A percentile compares a stretch with the other conserved stretches of the same genome.
These are phyloP conservation scores for Heliocidaris tuberculata DNA, from an alignment of 35 echinoderm and acorn worm species.

Conservation along the genomic window DNA sequence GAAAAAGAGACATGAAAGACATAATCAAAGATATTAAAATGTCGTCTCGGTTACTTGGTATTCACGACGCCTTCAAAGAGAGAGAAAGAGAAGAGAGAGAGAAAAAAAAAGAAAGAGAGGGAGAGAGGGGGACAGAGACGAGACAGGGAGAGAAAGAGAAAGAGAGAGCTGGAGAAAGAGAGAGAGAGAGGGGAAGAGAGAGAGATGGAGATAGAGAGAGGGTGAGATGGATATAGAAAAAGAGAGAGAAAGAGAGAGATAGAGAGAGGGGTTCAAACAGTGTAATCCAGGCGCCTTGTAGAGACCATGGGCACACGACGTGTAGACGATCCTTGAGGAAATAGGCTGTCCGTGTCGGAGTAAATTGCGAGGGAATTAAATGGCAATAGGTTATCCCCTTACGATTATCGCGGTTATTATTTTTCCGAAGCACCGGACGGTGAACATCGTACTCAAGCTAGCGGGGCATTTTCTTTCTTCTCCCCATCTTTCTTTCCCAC, in stretches of 20 bases:
- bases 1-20: neutral
- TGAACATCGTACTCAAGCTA: neutral
- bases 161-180: neutral
- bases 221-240: neutral
- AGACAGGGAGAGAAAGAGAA: neutral
- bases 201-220: no score
- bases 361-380: slow-evolving; percentile 11
- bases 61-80: no score
- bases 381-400: slow-evolving; percentile 1
- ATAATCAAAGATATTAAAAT: no score
- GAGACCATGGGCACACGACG: neutral
- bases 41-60: no score
- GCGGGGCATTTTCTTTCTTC: neutral
- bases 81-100: no score
- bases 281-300: neutral
- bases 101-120: no score
- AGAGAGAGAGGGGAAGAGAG: no score
- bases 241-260: neutral
- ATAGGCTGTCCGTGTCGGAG: neutral
- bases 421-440: neutral
- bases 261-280: neutral
- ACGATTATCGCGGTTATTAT: neutral
- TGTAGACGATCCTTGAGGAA: neutral
- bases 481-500: neutral
- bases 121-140: neutral